Percentiles rank a stretch among this genome's conserved stretches.
Conservation (phyloP, 2,113 vertebrate genomes). For the Orycteropus afer region DNA sequence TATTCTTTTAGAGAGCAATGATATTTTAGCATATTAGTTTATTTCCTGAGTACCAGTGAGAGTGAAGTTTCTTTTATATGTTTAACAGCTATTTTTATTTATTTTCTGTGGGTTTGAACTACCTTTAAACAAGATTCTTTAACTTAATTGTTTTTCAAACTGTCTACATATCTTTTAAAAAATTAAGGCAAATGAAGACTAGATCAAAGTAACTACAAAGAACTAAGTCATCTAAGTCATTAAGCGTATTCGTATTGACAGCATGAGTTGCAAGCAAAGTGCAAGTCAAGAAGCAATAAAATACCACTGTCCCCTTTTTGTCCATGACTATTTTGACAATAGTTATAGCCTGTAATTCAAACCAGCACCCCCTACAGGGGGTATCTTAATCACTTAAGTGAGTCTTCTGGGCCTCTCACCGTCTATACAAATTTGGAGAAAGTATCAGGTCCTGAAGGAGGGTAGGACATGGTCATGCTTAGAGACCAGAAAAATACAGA, state of each 20-base stretch:
- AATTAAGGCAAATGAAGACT: conserved; percentile 22
- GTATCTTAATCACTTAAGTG: not conserved
- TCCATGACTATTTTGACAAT: not conserved
- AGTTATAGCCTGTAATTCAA: conserved; percentile 18
- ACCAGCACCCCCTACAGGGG: not conserved
- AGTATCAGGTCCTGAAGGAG: not conserved
- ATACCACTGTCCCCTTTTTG: not conserved
- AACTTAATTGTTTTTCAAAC: not conserved
- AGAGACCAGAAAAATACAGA: not conserved
- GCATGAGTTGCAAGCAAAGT: not conserved
- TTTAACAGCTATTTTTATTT: no score
- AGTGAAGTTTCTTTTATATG: not conserved
- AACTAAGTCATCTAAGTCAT: conserved; percentile 38
- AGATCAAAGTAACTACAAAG: not conserved
- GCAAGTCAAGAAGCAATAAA: not conserved
- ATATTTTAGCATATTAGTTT: not conserved
- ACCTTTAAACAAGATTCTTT: not conserved
- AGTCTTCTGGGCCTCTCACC: not conserved
- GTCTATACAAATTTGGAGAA: not conserved
- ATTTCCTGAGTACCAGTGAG: not conserved
- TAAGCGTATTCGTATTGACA: conserved; percentile 9
- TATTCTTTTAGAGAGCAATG: not conserved
- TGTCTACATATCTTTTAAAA: not conserved
- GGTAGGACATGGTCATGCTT: not conserved
- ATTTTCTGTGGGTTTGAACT: no score